These are phyloP conservation scores for Drosophila mojavensis DNA, from an alignment of 1,140 invertebrate genomes.

Conservation along the genomic window DNA sequence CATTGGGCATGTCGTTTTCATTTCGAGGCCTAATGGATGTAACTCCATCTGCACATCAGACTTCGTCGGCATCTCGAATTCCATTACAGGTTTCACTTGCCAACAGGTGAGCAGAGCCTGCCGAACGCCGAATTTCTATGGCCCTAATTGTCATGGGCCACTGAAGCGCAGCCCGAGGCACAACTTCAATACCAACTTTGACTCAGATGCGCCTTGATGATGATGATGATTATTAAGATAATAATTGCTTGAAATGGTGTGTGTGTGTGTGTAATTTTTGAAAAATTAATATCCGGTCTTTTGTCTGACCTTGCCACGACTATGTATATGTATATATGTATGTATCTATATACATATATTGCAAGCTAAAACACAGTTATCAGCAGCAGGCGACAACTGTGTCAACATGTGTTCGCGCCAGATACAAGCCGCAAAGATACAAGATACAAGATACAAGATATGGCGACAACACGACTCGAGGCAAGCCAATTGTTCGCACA, in stretches of 20 bases:
- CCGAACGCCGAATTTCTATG: constrained; percentile 43
- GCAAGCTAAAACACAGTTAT: constrained; percentile 61
- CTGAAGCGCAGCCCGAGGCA: constrained; percentile 65
- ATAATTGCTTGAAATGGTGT: constrained; percentile 3
- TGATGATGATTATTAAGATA: constrained; percentile 47
- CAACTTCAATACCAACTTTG: constrained; percentile 14
- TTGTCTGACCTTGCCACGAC: constrained; percentile 34
- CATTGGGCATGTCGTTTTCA: constrained; percentile 68
- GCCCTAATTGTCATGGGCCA: constrained; percentile 79
- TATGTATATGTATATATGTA: background rate
- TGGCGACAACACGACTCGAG: background rate
- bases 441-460: constrained; percentile 22
- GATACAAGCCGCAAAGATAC: constrained; percentile 41
- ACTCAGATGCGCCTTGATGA: constrained; percentile 21
- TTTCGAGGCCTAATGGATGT: constrained; percentile 57
- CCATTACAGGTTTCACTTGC: constrained; percentile 41
- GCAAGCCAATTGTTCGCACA: constrained; percentile 19
- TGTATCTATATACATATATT: background rate
- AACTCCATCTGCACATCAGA: too few species aligned
- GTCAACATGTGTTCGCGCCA: constrained; percentile 67
- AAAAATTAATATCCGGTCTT: constrained; percentile 76
- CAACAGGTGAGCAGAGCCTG: constrained; percentile 68
- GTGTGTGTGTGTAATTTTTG: constrained; percentile 70
- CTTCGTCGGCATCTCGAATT: constrained; percentile 27
- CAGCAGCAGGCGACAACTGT: constrained; percentile 64